Conservation (phyloP, 2,797 vertebrate species). For the Argentina silus region DNA sequence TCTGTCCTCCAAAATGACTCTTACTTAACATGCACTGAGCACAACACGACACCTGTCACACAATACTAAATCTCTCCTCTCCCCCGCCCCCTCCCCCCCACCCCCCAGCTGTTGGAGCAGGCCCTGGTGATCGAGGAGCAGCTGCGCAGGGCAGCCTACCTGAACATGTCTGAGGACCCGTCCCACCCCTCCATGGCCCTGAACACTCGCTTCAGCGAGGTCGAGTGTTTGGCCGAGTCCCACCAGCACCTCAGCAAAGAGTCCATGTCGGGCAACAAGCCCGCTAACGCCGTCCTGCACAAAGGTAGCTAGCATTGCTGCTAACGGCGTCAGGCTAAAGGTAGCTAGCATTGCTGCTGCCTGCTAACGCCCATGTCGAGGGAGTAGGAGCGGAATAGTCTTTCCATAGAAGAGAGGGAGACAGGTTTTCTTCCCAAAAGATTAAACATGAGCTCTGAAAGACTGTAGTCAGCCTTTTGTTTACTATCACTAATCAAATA, state of each 20-base stretch:
- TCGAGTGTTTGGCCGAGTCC: slow-evolving; percentile 96
- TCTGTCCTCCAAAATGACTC: too few species aligned
- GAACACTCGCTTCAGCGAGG: slow-evolving; percentile 96
- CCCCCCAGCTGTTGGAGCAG: slow-evolving; percentile 89
- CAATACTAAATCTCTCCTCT: too few species aligned
- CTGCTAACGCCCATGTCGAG: too few species aligned
- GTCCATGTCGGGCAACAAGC: slow-evolving; percentile 97
- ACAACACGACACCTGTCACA: too few species aligned
- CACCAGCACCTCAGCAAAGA: slow-evolving; percentile 98
- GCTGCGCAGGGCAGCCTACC: slow-evolving; percentile 92
- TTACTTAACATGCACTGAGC: too few species aligned
- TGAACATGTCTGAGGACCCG: slow-evolving; percentile 98
- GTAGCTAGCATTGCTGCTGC: too few species aligned
- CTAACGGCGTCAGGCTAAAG: not conserved
- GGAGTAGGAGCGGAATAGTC: not conserved
- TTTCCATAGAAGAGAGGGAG: not conserved
- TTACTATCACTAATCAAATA: too few species aligned
- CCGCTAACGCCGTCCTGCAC: slow-evolving; percentile 97
- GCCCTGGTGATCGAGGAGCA: slow-evolving; percentile 97
- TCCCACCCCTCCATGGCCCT: slow-evolving; percentile 98
- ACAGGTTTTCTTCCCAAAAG: not conserved
- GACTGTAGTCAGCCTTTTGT: too few species aligned
- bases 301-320: slow-evolving; percentile 83
- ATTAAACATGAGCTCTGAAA: not conserved
- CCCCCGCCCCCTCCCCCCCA: not conserved